These are phyloP conservation scores for Trigoniulus corallinus DNA, from an alignment of 1,140 invertebrate genomes.

Conservation along the genomic window DNA sequence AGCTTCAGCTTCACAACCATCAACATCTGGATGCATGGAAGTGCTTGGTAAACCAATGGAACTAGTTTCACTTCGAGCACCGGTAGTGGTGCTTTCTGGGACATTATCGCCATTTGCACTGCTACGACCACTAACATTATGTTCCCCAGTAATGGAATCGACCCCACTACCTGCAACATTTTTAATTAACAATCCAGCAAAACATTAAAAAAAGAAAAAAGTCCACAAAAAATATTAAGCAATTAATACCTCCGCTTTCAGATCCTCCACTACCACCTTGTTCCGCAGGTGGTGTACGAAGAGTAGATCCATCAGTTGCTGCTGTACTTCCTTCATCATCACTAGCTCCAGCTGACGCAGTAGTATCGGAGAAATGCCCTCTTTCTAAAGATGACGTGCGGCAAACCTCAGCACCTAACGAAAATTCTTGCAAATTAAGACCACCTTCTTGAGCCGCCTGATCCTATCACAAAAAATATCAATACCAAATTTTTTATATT, in stretches of 20 bases:
- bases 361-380: constrained; percentile 56
- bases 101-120: constrained; percentile 62
- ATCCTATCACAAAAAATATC: constrained; percentile 10
- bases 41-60: constrained; percentile 32
- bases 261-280: neutral
- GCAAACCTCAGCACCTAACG: constrained; percentile 8
- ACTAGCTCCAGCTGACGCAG: constrained; percentile 63
- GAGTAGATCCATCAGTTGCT: constrained; percentile 5
- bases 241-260: constrained; percentile 9
- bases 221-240: neutral
- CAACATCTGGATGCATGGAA: constrained; percentile 20
- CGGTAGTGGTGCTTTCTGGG: constrained; percentile 27
- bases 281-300: constrained; percentile 3
- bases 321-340: constrained; percentile 62
- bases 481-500: too few species aligned
- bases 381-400: constrained; percentile 25
- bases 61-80: constrained; percentile 35
- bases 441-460: constrained; percentile 21
- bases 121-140: constrained; percentile 59
- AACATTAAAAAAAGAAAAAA: neutral
- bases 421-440: constrained; percentile 10
- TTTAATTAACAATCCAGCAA: too few species aligned
- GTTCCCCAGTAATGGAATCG: constrained; percentile 76
- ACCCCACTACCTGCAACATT: constrained; percentile 49
- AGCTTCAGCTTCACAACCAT: constrained; percentile 20